These are phyloP conservation scores for Dorcus hopei DNA, from an alignment of 2,888 invertebrate species.

Conservation along the genomic window DNA sequence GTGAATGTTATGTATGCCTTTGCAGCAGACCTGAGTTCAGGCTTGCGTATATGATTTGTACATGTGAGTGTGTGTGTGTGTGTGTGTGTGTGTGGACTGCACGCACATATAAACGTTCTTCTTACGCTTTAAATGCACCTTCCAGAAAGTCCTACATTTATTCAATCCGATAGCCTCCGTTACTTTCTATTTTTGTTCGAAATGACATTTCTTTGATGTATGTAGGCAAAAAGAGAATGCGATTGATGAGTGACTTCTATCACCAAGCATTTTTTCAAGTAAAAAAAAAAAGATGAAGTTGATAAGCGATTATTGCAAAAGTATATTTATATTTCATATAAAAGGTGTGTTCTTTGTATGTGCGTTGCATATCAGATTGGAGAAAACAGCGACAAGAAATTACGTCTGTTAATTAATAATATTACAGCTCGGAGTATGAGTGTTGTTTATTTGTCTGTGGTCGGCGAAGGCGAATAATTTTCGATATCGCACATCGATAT, in stretches of 20 bases:
- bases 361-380: background rate
- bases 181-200: no score
- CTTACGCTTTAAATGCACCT: background rate
- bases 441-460: slow-evolving; percentile 5
- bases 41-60: slow-evolving; percentile 17
- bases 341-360: no score
- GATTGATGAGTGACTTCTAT: no score
- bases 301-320: no score
- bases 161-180: no score
- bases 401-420: slow-evolving; percentile 21
- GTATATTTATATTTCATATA: no score
- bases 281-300: no score
- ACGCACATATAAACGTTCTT: slow-evolving; percentile 10
- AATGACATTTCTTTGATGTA: no score
- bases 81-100: slow-evolving; percentile 5
- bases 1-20: slow-evolving; percentile 20
- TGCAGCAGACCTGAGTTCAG: slow-evolving; percentile 10
- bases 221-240: no score
- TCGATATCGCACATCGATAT: slow-evolving; percentile 20
- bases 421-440: slow-evolving; percentile 17
- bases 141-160: background rate
- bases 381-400: slow-evolving; percentile 17
- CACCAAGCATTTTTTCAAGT: no score
- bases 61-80: slow-evolving; percentile 3
- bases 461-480: slow-evolving; percentile 19